phyloP scores from a whole-genome alignment of 2,888 invertebrate genomes.

The Molanna angustata region DNA sequence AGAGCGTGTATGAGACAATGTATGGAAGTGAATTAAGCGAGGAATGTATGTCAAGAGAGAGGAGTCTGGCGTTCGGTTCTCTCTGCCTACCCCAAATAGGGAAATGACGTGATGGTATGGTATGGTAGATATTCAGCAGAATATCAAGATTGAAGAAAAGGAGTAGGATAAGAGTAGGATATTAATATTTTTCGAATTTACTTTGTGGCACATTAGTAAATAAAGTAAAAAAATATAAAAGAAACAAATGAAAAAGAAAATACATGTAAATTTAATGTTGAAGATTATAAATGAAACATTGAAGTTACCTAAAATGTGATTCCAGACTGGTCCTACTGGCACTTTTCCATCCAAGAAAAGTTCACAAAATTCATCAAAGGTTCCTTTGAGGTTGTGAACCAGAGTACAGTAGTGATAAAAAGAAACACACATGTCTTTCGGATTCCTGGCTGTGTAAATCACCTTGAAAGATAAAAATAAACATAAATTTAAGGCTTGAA shows the following conservation, averaged over 20 bases:
- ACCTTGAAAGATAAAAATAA: slow-evolving; percentile 52
- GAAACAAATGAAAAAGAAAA: too few relatives aligned
- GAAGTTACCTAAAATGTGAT: slow-evolving; percentile 57
- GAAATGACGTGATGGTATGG: too few relatives aligned
- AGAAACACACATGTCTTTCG: slow-evolving; percentile 87
- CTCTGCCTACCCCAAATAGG: too few relatives aligned
- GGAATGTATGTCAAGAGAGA: too few relatives aligned
- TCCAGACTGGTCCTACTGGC: slow-evolving; percentile 64
- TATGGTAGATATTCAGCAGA: not conserved
- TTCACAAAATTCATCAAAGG: slow-evolving; percentile 74
- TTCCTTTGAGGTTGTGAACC: slow-evolving; percentile 62
- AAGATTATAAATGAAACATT: not conserved
- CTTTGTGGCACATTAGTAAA: not conserved
- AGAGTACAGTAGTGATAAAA: slow-evolving; percentile 80
- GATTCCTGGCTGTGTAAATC: slow-evolving; percentile 84
- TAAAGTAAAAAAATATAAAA: not conserved
- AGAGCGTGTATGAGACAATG: too few relatives aligned
- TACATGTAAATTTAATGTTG: not conserved
- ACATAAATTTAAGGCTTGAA: not conserved
- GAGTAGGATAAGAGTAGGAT: not conserved
- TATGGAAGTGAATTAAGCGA: too few relatives aligned
- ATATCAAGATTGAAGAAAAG: too few relatives aligned
- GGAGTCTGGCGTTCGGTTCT: too few relatives aligned
- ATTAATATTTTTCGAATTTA: not conserved
- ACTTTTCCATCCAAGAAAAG: slow-evolving; percentile 66